phyloP scores from a whole-genome alignment of 2,888 invertebrate genomes.

The Petrophora chlorosata region DNA sequence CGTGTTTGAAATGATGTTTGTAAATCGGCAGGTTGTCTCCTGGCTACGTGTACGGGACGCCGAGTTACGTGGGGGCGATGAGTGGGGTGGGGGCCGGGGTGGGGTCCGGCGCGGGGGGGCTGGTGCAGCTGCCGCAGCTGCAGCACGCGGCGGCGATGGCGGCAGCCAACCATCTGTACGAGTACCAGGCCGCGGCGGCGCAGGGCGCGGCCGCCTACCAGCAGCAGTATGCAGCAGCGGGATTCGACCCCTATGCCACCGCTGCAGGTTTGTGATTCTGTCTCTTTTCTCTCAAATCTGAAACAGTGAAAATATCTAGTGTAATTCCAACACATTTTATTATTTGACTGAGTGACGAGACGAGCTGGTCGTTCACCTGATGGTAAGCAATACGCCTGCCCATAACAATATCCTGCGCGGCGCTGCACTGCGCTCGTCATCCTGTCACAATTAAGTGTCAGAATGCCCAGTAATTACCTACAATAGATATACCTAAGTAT shows the following conservation, averaged over 20 bases:
- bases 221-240: slow-evolving; percentile 88
- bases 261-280: slow-evolving; percentile 84
- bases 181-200: slow-evolving; percentile 91
- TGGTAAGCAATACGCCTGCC: too few species aligned
- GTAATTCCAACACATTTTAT: too few species aligned
- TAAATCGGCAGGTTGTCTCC: slow-evolving; percentile 71
- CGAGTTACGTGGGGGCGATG: slow-evolving; percentile 90
- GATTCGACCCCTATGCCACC: slow-evolving; percentile 89
- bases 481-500: too few species aligned
- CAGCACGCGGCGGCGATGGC: slow-evolving; percentile 90
- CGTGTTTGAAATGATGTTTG: slow-evolving; percentile 36
- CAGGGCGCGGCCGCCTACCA: slow-evolving; percentile 88
- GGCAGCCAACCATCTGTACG: slow-evolving; percentile 92
- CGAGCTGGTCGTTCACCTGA: too few species aligned
- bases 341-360: too few species aligned
- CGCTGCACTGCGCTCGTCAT: too few species aligned
- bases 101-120: slow-evolving; percentile 85
- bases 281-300: neutral
- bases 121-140: slow-evolving; percentile 88
- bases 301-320: neutral
- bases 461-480: too few species aligned
- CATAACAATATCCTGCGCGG: too few species aligned
- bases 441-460: too few species aligned
- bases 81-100: slow-evolving; percentile 81
- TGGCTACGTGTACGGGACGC: slow-evolving; percentile 90